Conservation (phyloP, 1,140 invertebrate species). For the Drosophila takahashii region DNA sequence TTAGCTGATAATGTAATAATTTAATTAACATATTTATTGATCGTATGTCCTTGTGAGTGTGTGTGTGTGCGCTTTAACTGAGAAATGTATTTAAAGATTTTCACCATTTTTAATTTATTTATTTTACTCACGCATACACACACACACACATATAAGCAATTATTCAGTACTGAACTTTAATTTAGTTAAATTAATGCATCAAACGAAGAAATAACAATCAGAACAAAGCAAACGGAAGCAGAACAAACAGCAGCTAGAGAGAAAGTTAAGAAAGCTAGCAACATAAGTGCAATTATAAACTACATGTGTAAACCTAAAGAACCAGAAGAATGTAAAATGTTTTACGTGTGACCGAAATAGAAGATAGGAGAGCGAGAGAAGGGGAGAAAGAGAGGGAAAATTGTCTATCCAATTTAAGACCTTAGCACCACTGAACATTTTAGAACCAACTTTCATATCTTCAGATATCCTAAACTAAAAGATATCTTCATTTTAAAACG, state of each 20-base stretch:
- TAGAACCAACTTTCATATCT: not conserved
- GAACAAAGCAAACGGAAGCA: slow-evolving; percentile 28
- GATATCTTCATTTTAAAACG: too few relatives aligned
- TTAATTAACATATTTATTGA: slow-evolving; percentile 42
- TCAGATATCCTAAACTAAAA: too few relatives aligned
- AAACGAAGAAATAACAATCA: slow-evolving; percentile 40
- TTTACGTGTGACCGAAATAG: not conserved
- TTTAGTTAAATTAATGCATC: slow-evolving; percentile 61
- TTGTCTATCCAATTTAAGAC: not conserved
- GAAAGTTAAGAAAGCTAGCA: slow-evolving; percentile 37
- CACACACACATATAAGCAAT: slow-evolving; percentile 23
- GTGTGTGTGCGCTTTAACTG: slow-evolving; percentile 1
- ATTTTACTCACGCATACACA: slow-evolving; percentile 24
- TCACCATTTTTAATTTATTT: slow-evolving; percentile 12
- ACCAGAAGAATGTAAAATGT: slow-evolving; percentile 10
- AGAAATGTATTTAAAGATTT: slow-evolving; percentile 15
- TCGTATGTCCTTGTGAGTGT: slow-evolving; percentile 10
- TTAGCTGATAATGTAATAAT: slow-evolving; percentile 20
- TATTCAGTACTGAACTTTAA: slow-evolving; percentile 68
- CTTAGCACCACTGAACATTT: not conserved
- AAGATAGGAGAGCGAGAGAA: not conserved
- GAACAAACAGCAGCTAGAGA: slow-evolving; percentile 43
- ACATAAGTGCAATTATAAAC: slow-evolving; percentile 73
- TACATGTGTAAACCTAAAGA: slow-evolving; percentile 15
- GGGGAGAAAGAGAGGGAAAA: slow-evolving; percentile 2